Percentiles rank a stretch among this genome's conserved stretches.
phyloP scores from a whole-genome alignment of 2,797 vertebrate genomes.

The Pipistrellus nathusii region DNA sequence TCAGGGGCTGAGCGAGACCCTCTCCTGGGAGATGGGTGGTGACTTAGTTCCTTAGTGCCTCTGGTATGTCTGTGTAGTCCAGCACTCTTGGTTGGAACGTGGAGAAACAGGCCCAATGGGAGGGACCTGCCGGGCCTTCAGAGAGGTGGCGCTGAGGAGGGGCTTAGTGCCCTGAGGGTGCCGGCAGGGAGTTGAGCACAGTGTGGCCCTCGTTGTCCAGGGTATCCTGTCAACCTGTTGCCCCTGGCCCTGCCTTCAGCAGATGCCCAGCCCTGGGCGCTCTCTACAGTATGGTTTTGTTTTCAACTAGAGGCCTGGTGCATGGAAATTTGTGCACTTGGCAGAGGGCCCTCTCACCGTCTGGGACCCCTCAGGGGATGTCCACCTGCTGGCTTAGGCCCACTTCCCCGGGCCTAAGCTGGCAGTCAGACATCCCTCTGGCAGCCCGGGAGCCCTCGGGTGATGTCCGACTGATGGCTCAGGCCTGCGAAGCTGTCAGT shows the following conservation, averaged over 20 bases:
- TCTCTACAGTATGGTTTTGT: neutral
- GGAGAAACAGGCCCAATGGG: constrained; percentile 36
- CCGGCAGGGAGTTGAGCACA: neutral
- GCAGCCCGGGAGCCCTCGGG: no score
- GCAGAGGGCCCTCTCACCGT: no score
- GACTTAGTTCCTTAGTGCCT: neutral
- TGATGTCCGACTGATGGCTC: no score
- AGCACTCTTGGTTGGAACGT: neutral
- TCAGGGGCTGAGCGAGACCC: neutral
- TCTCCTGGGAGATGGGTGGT: fast-evolving
- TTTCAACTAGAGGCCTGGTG: neutral
- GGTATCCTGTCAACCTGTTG: neutral
- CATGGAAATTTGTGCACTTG: no score
- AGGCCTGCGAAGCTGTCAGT: no score
- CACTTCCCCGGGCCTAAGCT: no score
- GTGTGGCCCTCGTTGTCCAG: fast-evolving
- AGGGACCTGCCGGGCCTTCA: neutral
- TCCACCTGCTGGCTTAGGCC: no score
- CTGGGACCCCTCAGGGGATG: no score
- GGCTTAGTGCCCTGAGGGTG: neutral
- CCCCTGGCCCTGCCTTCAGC: fast-evolving
- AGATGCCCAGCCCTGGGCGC: fast-evolving
- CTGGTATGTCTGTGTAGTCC: neutral
- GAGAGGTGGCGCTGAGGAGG: neutral
- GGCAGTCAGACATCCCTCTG: no score